Conservation (phyloP, 2,797 vertebrate species). For the Nyctalus aviator region DNA sequence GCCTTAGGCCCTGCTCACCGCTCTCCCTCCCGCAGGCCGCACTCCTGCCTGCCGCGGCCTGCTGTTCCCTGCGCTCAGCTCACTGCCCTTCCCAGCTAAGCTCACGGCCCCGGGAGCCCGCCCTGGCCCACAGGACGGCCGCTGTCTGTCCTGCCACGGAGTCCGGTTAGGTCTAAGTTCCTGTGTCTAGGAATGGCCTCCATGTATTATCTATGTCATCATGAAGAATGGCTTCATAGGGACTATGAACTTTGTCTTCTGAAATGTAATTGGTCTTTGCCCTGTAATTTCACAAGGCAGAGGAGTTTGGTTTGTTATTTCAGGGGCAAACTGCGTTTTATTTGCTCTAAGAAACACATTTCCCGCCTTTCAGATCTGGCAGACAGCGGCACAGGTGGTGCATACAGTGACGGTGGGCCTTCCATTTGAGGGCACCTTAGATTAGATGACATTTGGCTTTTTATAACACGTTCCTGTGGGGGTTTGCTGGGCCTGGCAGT, state of each 20-base stretch:
- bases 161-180: neutral
- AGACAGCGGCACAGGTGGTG: neutral
- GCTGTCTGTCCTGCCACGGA: neutral
- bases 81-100: too few relatives aligned
- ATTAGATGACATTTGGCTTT: neutral
- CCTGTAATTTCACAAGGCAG: neutral
- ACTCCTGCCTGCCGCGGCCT: neutral
- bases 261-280: slow-evolving; percentile 19
- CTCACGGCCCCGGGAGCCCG: too few relatives aligned
- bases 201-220: neutral
- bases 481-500: neutral
- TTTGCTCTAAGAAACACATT: neutral
- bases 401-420: neutral
- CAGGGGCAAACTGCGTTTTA: neutral
- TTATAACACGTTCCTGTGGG: neutral
- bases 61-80: too few relatives aligned
- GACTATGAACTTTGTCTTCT: slow-evolving; percentile 2
- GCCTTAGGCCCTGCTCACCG: neutral
- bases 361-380: neutral
- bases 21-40: neutral
- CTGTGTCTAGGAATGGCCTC: neutral
- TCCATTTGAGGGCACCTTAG: neutral
- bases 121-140: neutral
- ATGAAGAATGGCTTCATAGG: neutral
- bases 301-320: slow-evolving; percentile 5